Base-by-base conservation (phyloP, 2,113 vertebrate species). In the Egretta garzetta region DNA sequence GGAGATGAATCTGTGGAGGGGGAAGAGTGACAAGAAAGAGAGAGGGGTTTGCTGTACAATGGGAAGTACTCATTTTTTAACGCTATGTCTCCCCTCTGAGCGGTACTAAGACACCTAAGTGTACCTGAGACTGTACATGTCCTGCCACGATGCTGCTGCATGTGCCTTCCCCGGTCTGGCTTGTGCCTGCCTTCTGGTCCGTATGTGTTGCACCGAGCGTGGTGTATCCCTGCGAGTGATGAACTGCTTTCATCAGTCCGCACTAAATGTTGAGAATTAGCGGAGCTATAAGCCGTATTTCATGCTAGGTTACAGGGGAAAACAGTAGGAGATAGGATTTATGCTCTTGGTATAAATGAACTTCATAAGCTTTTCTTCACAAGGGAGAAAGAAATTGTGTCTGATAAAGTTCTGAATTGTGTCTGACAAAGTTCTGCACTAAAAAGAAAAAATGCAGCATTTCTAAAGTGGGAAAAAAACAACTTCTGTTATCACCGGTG, bases 261-360 rank as follows among this genome's bases (percentile, higher is more conserved):
- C 58, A 91, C 50, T 96, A 97, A 97, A 86, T 94, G 86, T 12
- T 91, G 88, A 90, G 95, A 96, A 97, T 82, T 93, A 94, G 90
- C 6, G 5, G 70, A 93, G 80, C 86, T 91, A 43, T 95, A 93
- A 96, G 45, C 82, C 90, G 79, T 86, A 88, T 84, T 96, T 96
- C 82, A 53, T 82, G 72, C 86, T 92, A 92, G 80, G 90, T 96
- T 94, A 91, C 80, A 81, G 55, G 53, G 68, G 53, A 75, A 96
- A 97, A 94, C 90, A 87, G 75, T 81, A 82, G 92, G 80, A 96
- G 89, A 87, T 21, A 88, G 72, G 70, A 97, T 77, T 97, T 97
- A 93, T 67, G 82, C 86, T 72, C 39, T 75, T 60, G 68, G 39
- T 95, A 88, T 91, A 97, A 94, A 97, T 96, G 84, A 97, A 96